Conservation (phyloP, 2,888 invertebrate genomes). For the Drosophila mulleri region DNA sequence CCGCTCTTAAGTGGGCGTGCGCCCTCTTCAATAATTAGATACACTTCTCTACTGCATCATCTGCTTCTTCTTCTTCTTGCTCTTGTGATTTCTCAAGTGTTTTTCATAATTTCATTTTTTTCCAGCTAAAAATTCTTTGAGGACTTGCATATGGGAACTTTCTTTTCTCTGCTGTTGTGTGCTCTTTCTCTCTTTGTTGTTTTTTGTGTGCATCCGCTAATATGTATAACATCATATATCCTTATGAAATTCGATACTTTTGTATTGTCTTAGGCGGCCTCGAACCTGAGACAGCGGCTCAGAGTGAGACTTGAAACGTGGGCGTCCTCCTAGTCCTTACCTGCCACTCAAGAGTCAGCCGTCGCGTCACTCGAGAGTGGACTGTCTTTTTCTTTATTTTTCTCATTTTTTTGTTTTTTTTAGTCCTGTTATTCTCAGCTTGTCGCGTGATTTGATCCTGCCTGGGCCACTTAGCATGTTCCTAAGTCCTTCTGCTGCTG, state of each 20-base stretch:
- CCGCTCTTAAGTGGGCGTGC: conserved; percentile 67
- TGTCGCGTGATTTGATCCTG: conserved; percentile 65
- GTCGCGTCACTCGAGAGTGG: conserved; percentile 4
- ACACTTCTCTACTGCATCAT: conserved; percentile 37
- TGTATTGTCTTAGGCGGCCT: conserved; percentile 52
- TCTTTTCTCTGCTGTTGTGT: conserved; percentile 10
- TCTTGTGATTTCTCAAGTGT: conserved; percentile 50
- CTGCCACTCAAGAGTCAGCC: conserved; percentile 50
- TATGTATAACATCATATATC: conserved; percentile 43
- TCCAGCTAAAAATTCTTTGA: conserved; percentile 48
- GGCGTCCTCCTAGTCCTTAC: conserved; percentile 54
- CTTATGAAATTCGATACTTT: conserved; percentile 75
- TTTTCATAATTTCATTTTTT: conserved; percentile 50
- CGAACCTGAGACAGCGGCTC: conserved; percentile 27
- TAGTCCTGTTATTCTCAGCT: conserved; percentile 20
- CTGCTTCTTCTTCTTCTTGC: background rate
- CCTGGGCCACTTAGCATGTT: conserved; percentile 57
- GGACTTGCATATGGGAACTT: conserved; percentile 69
- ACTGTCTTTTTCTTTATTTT: conserved; percentile 2
- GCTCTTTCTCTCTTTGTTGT: background rate
- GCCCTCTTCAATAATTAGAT: conserved; percentile 69
- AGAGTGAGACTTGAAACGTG: conserved; percentile 45
- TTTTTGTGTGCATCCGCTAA: conserved; percentile 39
- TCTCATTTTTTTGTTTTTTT: conserved; percentile 4
- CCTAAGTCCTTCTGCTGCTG: conserved; percentile 34